These are phyloP conservation scores for Melipona beecheii DNA, from an alignment of 2,888 invertebrate species.

Conservation along the genomic window DNA sequence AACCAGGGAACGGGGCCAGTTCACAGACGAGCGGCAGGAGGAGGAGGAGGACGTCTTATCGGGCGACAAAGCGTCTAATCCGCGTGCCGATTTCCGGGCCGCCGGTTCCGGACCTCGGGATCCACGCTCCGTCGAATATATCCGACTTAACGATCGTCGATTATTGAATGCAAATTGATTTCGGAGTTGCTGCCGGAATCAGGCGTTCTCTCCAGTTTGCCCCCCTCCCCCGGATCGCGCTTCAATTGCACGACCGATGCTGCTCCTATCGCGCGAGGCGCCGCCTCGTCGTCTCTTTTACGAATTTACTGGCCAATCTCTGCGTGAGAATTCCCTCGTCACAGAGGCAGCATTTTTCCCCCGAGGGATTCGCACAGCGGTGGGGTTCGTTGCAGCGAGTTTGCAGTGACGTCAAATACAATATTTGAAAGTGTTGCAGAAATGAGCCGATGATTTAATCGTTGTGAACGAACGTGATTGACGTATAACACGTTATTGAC, in stretches of 20 bases:
- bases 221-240: neutral
- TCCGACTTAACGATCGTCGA: slow-evolving; percentile 65
- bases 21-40: neutral
- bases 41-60: slow-evolving; percentile 50
- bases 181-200: slow-evolving; percentile 56
- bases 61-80: slow-evolving; percentile 75
- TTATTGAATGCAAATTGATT: slow-evolving; percentile 75
- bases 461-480: too few relatives aligned
- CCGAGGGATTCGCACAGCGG: too few relatives aligned
- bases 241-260: slow-evolving; percentile 19
- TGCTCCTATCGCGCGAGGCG: slow-evolving; percentile 15
- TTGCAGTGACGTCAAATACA: too few relatives aligned
- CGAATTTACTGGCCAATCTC: neutral
- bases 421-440: too few relatives aligned
- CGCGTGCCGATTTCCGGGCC: slow-evolving; percentile 68
- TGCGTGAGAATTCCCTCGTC: neutral
- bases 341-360: too few relatives aligned
- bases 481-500: too few relatives aligned
- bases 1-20: slow-evolving; percentile 54
- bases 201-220: slow-evolving; percentile 3
- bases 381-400: too few relatives aligned
- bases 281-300: neutral
- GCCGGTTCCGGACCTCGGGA: slow-evolving; percentile 42
- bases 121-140: slow-evolving; percentile 50
- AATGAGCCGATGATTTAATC: too few relatives aligned